Evolutionary conservation across 2,113 vertebrate genomes (phyloP).

Genomic region (Neodontobutis hainanensis): DNA sequence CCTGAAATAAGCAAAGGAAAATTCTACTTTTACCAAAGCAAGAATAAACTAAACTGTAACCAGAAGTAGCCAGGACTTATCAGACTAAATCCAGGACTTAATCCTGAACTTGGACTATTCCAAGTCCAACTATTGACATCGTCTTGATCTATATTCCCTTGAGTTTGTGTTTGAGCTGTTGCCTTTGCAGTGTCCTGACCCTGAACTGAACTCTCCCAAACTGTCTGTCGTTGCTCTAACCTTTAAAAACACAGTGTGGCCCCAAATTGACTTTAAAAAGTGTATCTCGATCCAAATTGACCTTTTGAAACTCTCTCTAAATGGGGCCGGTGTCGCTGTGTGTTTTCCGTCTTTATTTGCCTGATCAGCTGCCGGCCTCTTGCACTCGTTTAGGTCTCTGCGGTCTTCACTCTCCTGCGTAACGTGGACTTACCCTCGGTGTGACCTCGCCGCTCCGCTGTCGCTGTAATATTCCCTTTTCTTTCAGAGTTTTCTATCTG

Average conservation of each 20-base stretch:
- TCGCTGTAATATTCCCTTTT: conserved; percentile 64
- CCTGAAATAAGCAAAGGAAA: no score
- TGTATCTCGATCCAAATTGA: conserved; percentile 32
- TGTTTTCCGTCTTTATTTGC: conserved; percentile 1
- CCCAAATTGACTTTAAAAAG: conserved; percentile 42
- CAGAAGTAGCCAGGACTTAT: no score
- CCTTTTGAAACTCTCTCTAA: conserved; percentile 47
- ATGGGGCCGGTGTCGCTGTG: conserved; percentile 33
- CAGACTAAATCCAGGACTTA: no score
- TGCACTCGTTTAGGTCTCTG: no score
- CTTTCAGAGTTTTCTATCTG: conserved; percentile 55
- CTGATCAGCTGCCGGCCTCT: no score
- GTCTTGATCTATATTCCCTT: no score
- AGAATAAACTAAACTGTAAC: no score
- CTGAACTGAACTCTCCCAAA: conserved; percentile 32
- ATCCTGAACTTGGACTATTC: no score
- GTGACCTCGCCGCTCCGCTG: conserved; percentile 51
- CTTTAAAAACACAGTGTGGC: conserved; percentile 26
- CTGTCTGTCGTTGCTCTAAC: conserved; percentile 32
- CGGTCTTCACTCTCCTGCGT: conserved; percentile 43
- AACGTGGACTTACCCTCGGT: conserved; percentile 71
- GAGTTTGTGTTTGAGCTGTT: neutral
- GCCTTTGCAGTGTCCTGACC: conserved; percentile 24
- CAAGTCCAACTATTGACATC: no score
- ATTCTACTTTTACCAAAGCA: no score